Percentiles rank a stretch among this genome's conserved stretches.
Evolutionary conservation across 53 echinoderm and acorn worm species (phyloP).

Genomic region (Apostichopus leukothele): DNA sequence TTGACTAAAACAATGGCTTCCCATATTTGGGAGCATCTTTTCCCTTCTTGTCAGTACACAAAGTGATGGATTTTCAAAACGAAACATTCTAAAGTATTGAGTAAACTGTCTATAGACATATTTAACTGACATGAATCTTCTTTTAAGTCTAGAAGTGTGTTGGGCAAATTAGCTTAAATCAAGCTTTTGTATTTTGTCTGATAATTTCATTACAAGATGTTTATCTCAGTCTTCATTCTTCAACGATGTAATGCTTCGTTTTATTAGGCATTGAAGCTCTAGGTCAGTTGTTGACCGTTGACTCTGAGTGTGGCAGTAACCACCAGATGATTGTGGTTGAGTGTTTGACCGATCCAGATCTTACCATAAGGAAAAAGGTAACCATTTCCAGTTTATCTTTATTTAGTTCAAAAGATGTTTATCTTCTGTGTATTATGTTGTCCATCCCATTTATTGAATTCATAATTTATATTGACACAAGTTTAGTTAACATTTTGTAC

Average conservation of each 20-base stretch:
- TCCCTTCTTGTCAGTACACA: too few relatives aligned
- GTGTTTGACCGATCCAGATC: constrained; percentile 84
- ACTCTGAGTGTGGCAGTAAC: constrained; percentile 67
- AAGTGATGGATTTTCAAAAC: too few relatives aligned
- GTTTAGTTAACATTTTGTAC: too few relatives aligned
- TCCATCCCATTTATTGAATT: too few relatives aligned
- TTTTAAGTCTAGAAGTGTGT: background rate
- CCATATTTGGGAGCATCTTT: too few relatives aligned
- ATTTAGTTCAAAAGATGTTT: background rate
- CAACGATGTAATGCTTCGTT: background rate
- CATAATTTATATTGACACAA: too few relatives aligned
- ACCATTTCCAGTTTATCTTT: background rate
- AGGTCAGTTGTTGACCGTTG: constrained; percentile 71
- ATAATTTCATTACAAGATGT: background rate
- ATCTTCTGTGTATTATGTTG: too few relatives aligned
- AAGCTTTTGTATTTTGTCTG: background rate
- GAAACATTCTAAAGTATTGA: too few relatives aligned
- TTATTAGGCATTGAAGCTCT: constrained; percentile 80
- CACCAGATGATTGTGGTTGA: constrained; percentile 90
- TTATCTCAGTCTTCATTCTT: background rate
- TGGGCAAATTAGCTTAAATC: background rate
- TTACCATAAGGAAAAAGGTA: constrained; percentile 83
- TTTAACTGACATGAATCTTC: too few relatives aligned
- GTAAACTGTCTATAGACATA: too few relatives aligned
- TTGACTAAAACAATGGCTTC: too few relatives aligned